A percentile compares a stretch with the other conserved stretches of the same genome.
phyloP scores from a whole-genome alignment of 2,113 vertebrate species.

The Rissa tridactyla region DNA sequence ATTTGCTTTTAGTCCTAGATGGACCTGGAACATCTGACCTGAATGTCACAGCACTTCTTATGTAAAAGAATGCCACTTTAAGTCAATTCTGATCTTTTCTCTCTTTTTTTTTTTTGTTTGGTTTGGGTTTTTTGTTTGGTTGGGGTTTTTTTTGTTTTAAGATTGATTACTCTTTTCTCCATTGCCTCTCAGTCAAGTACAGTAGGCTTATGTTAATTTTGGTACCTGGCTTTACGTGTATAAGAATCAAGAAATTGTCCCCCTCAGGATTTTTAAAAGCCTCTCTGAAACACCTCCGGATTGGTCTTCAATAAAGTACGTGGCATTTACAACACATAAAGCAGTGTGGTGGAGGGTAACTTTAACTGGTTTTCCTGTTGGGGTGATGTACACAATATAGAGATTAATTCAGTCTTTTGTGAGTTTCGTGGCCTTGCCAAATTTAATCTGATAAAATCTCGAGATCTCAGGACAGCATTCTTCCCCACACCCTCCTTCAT shows the following conservation, averaged over 20 bases:
- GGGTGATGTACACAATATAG: not conserved
- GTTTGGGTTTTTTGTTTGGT: not conserved
- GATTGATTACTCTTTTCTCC: not conserved
- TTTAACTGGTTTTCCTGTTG: not conserved
- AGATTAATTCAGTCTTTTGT: not conserved
- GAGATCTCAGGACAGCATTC: not conserved
- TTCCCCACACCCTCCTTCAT: not conserved
- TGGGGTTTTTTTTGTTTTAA: not conserved
- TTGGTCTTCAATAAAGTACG: not conserved
- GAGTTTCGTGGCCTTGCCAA: not conserved
- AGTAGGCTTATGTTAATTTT: not conserved
- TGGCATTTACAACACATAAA: not conserved
- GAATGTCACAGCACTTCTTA: not conserved
- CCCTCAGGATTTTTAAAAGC: not conserved
- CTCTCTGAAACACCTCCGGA: not conserved
- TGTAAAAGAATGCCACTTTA: not conserved
- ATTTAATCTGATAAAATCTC: not conserved
- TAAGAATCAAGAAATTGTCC: not conserved
- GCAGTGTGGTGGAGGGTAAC: not conserved
- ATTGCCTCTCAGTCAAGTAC: not conserved
- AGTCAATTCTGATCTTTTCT: not conserved
- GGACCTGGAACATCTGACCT: not conserved
- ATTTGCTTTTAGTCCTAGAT: not conserved
- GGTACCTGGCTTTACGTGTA: not conserved
- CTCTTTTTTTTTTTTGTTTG: not conserved